Percentiles rank a stretch among this genome's conserved stretches.
These are phyloP conservation scores for Magallana angulata DNA, from an alignment of 1,140 invertebrate genomes.

Conservation along the genomic window DNA sequence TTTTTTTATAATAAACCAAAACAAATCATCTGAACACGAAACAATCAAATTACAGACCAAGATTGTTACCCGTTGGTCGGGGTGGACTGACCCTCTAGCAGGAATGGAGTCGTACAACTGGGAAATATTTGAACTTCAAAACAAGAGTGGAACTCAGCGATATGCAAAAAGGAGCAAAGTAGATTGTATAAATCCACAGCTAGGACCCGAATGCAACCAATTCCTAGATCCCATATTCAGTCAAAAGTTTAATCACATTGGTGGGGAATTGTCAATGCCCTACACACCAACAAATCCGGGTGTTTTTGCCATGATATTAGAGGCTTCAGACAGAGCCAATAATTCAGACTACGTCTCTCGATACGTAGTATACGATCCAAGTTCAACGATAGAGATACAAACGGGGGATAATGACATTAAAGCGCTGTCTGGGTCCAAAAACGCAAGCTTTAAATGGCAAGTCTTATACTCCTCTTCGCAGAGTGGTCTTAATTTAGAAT, in stretches of 20 bases:
- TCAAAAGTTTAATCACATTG: constrained; percentile 28
- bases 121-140: constrained; percentile 64
- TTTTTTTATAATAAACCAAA: no score
- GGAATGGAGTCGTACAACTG: constrained; percentile 60
- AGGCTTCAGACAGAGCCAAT: constrained; percentile 62
- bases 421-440: neutral
- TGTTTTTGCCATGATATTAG: constrained; percentile 62
- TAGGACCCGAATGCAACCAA: neutral
- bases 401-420: constrained; percentile 41
- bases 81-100: constrained; percentile 59
- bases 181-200: constrained; percentile 5
- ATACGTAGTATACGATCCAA: constrained; percentile 59
- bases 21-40: no score
- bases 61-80: constrained; percentile 48
- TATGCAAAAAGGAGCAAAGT: constrained; percentile 12
- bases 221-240: constrained; percentile 53
- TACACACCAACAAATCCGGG: constrained; percentile 55
- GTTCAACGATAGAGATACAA: constrained; percentile 49
- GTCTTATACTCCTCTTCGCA: neutral
- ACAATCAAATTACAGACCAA: neutral
- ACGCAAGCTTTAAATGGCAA: constrained; percentile 48
- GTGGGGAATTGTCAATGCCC: neutral
- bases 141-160: constrained; percentile 43
- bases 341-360: constrained; percentile 63
- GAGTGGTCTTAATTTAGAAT: constrained; percentile 24